Evolutionary conservation across 2,888 invertebrate genomes (phyloP).

Genomic region (Lymantria monacha): DNA sequence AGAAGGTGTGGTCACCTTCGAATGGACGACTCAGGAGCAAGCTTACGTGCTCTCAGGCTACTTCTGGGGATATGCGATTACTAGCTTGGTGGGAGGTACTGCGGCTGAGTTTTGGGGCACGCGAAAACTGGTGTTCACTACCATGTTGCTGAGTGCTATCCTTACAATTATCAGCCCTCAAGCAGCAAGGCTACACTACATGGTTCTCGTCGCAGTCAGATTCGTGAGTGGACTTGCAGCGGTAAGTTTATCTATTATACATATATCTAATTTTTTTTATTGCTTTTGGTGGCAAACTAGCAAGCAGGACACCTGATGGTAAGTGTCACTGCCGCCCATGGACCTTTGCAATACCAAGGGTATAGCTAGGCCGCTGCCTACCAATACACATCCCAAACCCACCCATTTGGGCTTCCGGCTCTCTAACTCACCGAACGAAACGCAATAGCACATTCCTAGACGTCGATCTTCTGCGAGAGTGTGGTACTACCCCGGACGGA

Average conservation of each 20-base stretch:
- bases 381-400: no score
- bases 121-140: slow-evolving; percentile 80
- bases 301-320: no score
- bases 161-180: slow-evolving; percentile 84
- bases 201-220: slow-evolving; percentile 80
- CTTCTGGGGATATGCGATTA: slow-evolving; percentile 83
- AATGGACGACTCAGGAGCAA: slow-evolving; percentile 84
- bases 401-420: no score
- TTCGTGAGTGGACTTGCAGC: slow-evolving; percentile 84
- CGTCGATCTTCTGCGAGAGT: no score
- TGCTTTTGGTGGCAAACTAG: no score
- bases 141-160: slow-evolving; percentile 76
- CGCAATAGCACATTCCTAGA: no score
- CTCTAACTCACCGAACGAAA: no score
- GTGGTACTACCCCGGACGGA: no score
- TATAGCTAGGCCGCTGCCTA: no score
- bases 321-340: no score
- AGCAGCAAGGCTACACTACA: slow-evolving; percentile 81
- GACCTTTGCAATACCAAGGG: no score
- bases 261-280: not conserved
- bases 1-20: slow-evolving; percentile 62
- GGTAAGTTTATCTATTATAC: slow-evolving; percentile 62
- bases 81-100: slow-evolving; percentile 84
- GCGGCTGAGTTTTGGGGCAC: slow-evolving; percentile 85
- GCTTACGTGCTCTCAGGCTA: slow-evolving; percentile 83